These are phyloP conservation scores for Falco biarmicus DNA, from an alignment of 2,797 vertebrate species.

Conservation along the genomic window DNA sequence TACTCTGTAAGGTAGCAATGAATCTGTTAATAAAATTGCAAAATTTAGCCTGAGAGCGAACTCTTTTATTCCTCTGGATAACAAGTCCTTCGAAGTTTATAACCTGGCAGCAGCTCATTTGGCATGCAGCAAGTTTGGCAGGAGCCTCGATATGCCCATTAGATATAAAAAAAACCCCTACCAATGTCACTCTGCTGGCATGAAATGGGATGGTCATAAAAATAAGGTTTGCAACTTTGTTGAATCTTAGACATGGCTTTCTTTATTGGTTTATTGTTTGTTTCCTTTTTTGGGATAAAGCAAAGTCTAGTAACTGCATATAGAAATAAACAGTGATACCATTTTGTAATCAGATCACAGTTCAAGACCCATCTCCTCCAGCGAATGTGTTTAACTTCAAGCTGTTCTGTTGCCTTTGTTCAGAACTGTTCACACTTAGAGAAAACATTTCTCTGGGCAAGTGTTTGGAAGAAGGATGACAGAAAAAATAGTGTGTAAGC, in stretches of 20 bases:
- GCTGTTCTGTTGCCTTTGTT: background rate
- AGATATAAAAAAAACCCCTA: background rate
- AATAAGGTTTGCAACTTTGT: background rate
- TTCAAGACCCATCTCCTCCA: background rate
- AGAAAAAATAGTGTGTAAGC: background rate
- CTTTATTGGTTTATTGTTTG: background rate
- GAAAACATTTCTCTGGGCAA: background rate
- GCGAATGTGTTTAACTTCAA: background rate
- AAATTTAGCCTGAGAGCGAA: background rate
- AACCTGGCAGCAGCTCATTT: constrained; percentile 22
- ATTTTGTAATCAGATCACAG: background rate
- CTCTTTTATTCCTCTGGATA: constrained; percentile 7
- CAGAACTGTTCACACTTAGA: background rate
- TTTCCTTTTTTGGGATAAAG: background rate
- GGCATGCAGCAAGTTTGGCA: background rate
- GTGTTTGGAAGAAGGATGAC: background rate
- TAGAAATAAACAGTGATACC: background rate
- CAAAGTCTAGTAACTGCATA: background rate
- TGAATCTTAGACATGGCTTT: background rate
- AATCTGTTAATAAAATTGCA: constrained; percentile 28
- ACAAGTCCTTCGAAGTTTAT: constrained; percentile 27
- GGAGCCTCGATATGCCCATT: background rate
- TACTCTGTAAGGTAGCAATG: background rate
- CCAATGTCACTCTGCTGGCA: constrained; percentile 14
- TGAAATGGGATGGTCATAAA: background rate